A percentile compares a stretch with the other conserved stretches of the same genome.
Evolutionary conservation across 23 tunicate species (phyloP).

Genomic region (Botrylloides violaceus): DNA sequence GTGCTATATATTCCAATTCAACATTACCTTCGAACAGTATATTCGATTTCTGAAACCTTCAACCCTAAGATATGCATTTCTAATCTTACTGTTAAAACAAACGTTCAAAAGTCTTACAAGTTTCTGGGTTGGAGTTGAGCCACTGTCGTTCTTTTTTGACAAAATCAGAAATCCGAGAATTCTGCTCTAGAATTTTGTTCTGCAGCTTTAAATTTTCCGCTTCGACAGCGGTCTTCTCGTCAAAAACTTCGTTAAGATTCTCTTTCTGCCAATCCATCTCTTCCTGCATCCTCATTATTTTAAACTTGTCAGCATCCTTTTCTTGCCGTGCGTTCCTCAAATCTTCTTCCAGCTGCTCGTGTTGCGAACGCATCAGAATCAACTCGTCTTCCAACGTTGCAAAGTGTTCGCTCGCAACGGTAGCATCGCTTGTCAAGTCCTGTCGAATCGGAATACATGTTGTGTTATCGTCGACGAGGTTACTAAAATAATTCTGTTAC

Average conservation of each 20-base stretch:
- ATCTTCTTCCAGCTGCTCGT: slow-evolving; percentile 10
- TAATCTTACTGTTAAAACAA: background rate
- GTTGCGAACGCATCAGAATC: background rate
- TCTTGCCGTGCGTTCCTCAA: background rate
- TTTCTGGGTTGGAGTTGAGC: slow-evolving; percentile 19
- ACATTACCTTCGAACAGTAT: background rate
- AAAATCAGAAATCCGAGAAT: slow-evolving; percentile 28
- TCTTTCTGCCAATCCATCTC: slow-evolving; percentile 4
- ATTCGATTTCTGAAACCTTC: background rate
- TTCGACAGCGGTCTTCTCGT: slow-evolving; percentile 36
- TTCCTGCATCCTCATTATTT: slow-evolving; percentile 2
- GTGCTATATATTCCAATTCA: too few species aligned
- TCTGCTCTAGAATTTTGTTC: slow-evolving; percentile 9
- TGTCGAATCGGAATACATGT: too few species aligned
- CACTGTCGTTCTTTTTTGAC: slow-evolving; percentile 35
- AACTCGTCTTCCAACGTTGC: background rate
- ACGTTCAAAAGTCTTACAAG: background rate
- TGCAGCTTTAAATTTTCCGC: slow-evolving; percentile 31
- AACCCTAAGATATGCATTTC: background rate
- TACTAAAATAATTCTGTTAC: background rate
- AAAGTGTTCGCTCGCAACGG: background rate
- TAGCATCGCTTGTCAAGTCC: too few species aligned
- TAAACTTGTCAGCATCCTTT: background rate
- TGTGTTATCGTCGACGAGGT: background rate
- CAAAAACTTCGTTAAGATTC: slow-evolving; percentile 41